phyloP scores from a whole-genome alignment of 2,113 vertebrate species.

The Morone saxatilis region DNA sequence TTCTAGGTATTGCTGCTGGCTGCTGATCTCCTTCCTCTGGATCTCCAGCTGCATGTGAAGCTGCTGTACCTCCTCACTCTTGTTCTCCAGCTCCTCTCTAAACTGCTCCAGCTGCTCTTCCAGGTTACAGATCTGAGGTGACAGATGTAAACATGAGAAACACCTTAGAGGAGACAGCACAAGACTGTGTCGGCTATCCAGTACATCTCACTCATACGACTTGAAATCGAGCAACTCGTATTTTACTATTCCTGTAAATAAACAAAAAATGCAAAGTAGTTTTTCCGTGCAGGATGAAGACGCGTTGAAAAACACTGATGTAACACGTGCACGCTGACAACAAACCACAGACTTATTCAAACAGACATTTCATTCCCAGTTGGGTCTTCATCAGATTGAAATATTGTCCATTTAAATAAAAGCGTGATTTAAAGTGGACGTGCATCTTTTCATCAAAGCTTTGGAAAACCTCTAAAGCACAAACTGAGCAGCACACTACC shows the following conservation, averaged over 20 bases:
- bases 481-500: conserved; percentile 81
- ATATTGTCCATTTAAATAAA: background rate
- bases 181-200: background rate
- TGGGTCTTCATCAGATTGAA: background rate
- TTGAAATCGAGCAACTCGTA: background rate
- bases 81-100: conserved; percentile 97
- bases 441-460: background rate
- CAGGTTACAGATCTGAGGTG: conserved; percentile 91
- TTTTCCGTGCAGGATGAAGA: background rate
- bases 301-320: background rate
- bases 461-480: background rate
- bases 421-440: background rate
- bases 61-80: conserved; percentile 97
- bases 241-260: background rate
- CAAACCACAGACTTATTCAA: background rate
- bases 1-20: conserved; percentile 90
- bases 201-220: background rate
- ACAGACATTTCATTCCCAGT: background rate
- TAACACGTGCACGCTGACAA: background rate
- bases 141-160: background rate
- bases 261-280: background rate
- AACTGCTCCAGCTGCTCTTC: conserved; percentile 99
- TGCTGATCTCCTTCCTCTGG: conserved; percentile 93
- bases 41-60: conserved; percentile 99
- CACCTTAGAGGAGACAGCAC: background rate